A percentile compares a stretch with the other conserved stretches of the same genome.
Conservation (phyloP, 2,797 vertebrate genomes). For the Tragopan temminckii region DNA sequence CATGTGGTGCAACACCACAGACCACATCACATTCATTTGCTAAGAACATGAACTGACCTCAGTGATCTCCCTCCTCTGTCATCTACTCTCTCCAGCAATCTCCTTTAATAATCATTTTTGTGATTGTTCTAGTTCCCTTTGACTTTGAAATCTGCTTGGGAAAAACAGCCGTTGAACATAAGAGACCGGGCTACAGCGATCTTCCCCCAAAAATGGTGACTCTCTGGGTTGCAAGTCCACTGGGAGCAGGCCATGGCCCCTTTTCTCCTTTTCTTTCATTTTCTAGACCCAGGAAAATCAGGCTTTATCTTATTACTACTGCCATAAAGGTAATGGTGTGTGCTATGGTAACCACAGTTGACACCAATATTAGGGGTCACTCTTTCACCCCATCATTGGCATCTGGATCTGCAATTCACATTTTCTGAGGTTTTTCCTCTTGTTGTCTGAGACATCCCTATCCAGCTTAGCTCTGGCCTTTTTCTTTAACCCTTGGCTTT, state of each 20-base stretch:
- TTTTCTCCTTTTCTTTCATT: neutral
- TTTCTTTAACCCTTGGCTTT: neutral
- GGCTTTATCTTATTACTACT: neutral
- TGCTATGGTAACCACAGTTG: neutral
- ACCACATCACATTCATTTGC: fast-evolving
- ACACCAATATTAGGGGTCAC: neutral
- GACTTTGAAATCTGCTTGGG: neutral
- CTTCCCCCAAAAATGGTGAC: neutral
- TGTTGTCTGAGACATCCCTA: neutral
- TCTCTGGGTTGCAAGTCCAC: neutral
- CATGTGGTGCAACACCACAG: neutral
- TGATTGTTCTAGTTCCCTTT: neutral
- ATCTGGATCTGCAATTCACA: neutral
- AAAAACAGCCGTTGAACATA: neutral
- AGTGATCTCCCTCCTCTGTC: neutral
- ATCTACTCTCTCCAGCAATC: neutral
- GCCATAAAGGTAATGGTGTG: neutral
- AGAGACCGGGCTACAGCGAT: neutral
- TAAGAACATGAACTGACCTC: neutral
- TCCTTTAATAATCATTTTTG: neutral
- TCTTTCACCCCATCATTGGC: neutral
- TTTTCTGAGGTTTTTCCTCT: neutral
- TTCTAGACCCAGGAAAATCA: neutral
- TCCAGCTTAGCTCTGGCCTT: neutral
- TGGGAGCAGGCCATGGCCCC: fast-evolving